phyloP scores from a whole-genome alignment of 2,797 vertebrate genomes.

The Amniataba percoides region DNA sequence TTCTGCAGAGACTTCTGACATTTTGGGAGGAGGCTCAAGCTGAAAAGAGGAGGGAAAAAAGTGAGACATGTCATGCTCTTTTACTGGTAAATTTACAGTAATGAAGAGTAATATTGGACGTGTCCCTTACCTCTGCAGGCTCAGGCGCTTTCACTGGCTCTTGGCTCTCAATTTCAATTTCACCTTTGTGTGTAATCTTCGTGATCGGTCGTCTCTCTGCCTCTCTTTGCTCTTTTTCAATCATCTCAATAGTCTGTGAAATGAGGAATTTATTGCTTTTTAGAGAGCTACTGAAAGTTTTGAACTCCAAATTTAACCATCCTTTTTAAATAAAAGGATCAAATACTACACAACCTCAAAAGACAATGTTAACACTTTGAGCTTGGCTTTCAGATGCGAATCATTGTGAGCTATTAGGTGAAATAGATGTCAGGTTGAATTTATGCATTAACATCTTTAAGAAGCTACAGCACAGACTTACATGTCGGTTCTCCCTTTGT shows the following conservation, averaged over 20 bases:
- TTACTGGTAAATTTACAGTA: neutral
- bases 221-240: conserved; percentile 98
- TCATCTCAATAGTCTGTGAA: conserved; percentile 98
- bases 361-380: neutral
- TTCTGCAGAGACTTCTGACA: conserved; percentile 87
- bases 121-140: conserved; percentile 86
- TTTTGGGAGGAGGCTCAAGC: conserved; percentile 85
- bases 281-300: neutral
- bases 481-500: conserved; percentile 97
- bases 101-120: neutral
- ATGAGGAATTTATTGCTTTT: conserved; percentile 22
- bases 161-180: conserved; percentile 99
- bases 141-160: conserved; percentile 93
- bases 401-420: neutral
- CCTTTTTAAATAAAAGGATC: neutral
- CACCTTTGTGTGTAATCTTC: conserved; percentile 99
- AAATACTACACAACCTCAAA: neutral
- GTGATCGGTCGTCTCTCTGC: conserved; percentile 96
- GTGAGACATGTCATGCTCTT: neutral
- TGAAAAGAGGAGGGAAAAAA: conserved; percentile 23
- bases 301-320: neutral
- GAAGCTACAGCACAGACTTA: conserved; percentile 70
- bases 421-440: neutral
- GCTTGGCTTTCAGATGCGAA: neutral
- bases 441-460: neutral